Conservation (phyloP, 53 echinoderm and acorn worm species). For the Holothuria scabra region DNA sequence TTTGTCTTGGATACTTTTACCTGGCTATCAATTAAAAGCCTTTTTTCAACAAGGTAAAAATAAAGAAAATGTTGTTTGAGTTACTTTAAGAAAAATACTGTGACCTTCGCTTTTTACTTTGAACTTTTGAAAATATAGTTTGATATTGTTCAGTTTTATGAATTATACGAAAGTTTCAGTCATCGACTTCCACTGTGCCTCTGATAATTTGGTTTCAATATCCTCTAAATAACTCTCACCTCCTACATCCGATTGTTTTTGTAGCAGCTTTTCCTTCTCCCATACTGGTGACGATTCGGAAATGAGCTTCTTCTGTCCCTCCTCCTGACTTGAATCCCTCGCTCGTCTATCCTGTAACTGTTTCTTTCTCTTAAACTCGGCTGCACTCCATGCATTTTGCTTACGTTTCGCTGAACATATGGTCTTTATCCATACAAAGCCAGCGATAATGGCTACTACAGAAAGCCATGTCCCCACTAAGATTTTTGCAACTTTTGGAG, state of each 20-base stretch:
- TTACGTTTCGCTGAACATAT: constrained; percentile 23
- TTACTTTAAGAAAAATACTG: too few species aligned
- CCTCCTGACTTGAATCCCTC: background rate
- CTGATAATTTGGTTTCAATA: background rate
- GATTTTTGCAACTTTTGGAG: constrained; percentile 1
- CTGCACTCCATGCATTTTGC: background rate
- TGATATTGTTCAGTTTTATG: background rate
- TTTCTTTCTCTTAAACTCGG: background rate
- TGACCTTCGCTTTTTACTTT: too few species aligned
- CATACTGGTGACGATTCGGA: background rate
- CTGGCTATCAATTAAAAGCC: too few species aligned
- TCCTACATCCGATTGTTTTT: background rate
- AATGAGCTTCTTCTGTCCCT: background rate
- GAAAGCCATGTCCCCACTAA: constrained; percentile 31
- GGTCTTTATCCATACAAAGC: constrained; percentile 31
- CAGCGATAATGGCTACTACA: background rate
- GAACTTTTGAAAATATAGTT: too few species aligned
- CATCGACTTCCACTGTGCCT: constrained; percentile 24
- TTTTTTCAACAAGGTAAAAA: too few species aligned
- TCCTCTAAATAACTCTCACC: constrained; percentile 10
- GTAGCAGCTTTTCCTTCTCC: constrained; percentile 8
- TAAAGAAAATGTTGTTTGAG: too few species aligned
- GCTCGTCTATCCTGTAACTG: background rate
- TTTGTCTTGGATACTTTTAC: too few species aligned
- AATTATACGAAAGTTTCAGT: constrained; percentile 27